These are phyloP conservation scores for Rhineura floridana DNA, from an alignment of 2,113 vertebrate genomes.

Conservation along the genomic window DNA sequence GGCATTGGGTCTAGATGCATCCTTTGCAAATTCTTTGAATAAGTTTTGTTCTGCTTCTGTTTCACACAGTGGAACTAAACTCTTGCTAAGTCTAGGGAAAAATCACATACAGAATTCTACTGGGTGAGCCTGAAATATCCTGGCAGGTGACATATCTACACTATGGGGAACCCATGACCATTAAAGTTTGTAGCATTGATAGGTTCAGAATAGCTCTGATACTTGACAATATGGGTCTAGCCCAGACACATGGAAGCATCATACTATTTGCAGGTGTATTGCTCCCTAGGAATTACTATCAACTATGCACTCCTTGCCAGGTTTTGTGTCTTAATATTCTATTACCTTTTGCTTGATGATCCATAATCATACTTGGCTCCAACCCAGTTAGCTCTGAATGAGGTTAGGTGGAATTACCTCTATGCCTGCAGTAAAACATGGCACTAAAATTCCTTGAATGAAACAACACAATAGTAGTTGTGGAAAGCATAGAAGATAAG, in stretches of 20 bases:
- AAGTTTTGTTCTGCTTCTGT: slow-evolving; percentile 1
- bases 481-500: not conserved
- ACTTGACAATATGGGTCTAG: not conserved
- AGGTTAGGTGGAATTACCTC: not conserved
- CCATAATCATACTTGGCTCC: not conserved
- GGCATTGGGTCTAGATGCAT: not conserved
- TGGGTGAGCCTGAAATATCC: fast-evolving
- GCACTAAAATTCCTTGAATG: not conserved
- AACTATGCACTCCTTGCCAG: not conserved
- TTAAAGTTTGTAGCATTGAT: not conserved
- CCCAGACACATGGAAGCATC: not conserved
- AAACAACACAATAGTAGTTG: not conserved
- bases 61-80: not conserved
- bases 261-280: not conserved
- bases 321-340: fast-evolving
- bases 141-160: not conserved
- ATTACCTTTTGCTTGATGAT: not conserved
- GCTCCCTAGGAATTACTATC: slow-evolving; percentile 29
- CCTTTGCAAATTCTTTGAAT: not conserved
- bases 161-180: not conserved
- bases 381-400: not conserved
- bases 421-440: not conserved
- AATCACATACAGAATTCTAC: not conserved
- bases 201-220: not conserved
- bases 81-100: not conserved